Evolutionary conservation across 1,140 invertebrate species (phyloP).

Genomic region (Cheumatopsyche charites): DNA sequence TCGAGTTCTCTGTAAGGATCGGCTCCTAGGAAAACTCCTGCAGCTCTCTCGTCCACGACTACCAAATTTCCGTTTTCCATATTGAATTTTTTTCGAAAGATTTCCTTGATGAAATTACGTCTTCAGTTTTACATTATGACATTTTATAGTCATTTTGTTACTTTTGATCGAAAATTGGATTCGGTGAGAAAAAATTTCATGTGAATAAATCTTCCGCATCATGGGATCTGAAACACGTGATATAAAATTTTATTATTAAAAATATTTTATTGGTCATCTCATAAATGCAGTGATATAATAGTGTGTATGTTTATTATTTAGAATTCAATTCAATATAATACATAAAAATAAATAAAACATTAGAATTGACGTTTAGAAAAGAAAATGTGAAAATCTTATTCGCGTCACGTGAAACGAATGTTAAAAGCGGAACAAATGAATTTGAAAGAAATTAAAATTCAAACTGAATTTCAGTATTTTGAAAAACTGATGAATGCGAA

Average conservation of each 20-base stretch:
- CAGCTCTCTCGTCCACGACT: conserved; percentile 49
- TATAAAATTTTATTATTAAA: too few species aligned
- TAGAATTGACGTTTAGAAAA: neutral
- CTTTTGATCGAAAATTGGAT: neutral
- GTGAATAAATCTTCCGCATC: too few species aligned
- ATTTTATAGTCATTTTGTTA: conserved; percentile 2
- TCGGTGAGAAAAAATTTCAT: too few species aligned
- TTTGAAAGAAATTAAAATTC: too few species aligned
- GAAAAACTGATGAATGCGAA: too few species aligned
- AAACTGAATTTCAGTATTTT: too few species aligned
- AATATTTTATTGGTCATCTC: too few species aligned
- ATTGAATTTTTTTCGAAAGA: neutral
- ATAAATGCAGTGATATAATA: neutral
- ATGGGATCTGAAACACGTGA: too few species aligned
- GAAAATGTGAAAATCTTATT: too few species aligned
- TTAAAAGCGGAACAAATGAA: too few species aligned
- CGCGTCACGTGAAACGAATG: too few species aligned
- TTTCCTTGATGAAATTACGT: neutral
- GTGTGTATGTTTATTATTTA: neutral
- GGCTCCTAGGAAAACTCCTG: conserved; percentile 50
- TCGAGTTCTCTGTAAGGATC: conserved; percentile 57
- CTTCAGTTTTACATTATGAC: neutral
- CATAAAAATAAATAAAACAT: neutral
- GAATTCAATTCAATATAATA: neutral
- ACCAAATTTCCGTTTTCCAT: conserved; percentile 44